These are phyloP conservation scores for Gallirallus australis DNA, from an alignment of 2,797 vertebrate genomes.

Conservation along the genomic window DNA sequence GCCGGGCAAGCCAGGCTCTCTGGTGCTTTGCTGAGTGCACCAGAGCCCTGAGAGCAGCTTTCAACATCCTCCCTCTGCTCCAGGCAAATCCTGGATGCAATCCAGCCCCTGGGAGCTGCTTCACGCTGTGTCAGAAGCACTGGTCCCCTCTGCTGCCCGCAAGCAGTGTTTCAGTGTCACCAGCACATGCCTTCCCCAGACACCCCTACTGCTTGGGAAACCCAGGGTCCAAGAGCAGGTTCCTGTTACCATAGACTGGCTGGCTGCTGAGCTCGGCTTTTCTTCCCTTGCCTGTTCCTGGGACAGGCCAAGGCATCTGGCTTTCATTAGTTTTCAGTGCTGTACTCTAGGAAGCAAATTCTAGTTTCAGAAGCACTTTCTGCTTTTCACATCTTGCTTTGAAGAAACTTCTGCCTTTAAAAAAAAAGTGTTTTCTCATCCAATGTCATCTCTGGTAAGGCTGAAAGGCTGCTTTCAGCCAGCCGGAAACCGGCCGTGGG, in stretches of 20 bases:
- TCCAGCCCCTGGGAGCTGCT: background rate
- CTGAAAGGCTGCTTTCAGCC: constrained; percentile 61
- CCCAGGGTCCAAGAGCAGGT: background rate
- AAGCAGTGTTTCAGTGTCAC: background rate
- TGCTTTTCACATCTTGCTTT: constrained; percentile 28
- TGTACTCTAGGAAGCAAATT: constrained; percentile 7
- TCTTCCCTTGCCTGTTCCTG: background rate
- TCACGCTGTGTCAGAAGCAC: background rate
- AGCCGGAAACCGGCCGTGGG: background rate
- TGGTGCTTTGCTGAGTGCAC: background rate
- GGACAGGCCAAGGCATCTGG: constrained; percentile 40
- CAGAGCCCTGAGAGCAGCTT: background rate
- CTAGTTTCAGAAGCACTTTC: background rate
- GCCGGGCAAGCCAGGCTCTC: background rate
- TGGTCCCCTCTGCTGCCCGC: background rate
- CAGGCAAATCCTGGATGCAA: background rate
- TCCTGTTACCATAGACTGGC: background rate
- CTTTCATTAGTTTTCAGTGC: constrained; percentile 23
- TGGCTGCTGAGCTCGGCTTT: constrained; percentile 1
- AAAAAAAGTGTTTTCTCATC: constrained; percentile 42
- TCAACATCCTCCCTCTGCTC: background rate
- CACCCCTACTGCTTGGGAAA: background rate
- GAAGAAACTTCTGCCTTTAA: constrained; percentile 26
- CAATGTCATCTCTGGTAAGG: background rate
- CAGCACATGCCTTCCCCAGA: background rate